Evolutionary conservation across 2,113 vertebrate species (phyloP).

Genomic region (Pseudorhombus dupliciocellatus): DNA sequence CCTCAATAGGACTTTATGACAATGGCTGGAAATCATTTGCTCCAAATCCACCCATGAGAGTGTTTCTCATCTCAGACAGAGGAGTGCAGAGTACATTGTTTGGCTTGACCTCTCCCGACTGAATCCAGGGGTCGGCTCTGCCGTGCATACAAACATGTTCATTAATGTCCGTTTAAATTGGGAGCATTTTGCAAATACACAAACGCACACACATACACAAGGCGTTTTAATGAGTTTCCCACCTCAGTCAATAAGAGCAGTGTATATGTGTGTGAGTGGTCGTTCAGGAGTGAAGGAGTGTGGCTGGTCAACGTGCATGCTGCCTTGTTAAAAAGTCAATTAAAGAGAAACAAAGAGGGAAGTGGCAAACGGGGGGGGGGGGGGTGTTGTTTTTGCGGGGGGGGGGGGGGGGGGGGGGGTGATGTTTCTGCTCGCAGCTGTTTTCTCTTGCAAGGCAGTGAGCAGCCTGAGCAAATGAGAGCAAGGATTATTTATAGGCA

Average conservation of each 20-base stretch:
- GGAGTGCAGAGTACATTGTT: conserved; percentile 47
- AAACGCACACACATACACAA: conserved; percentile 9
- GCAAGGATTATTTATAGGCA: conserved; percentile 55
- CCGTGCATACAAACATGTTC: conserved; percentile 62
- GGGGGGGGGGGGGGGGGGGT: conserved; percentile 18
- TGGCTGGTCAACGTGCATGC: conserved; percentile 68
- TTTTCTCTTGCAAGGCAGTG: conserved; percentile 48
- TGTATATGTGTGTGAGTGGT: conserved; percentile 37
- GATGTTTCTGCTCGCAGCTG: conserved; percentile 58
- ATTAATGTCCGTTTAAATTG: conserved; percentile 59
- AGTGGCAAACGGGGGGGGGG: neutral
- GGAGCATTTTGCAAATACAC: conserved; percentile 30
- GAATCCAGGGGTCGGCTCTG: conserved; percentile 29
- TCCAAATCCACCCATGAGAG: conserved; percentile 41
- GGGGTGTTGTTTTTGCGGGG: conserved; percentile 52
- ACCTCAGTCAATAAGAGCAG: conserved; percentile 40
- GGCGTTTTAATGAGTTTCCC: conserved; percentile 69
- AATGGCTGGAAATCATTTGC: conserved; percentile 49
- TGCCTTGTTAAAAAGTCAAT: conserved; percentile 82
- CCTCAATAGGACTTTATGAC: conserved; percentile 25
- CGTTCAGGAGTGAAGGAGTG: conserved; percentile 39
- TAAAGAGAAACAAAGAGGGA: conserved; percentile 75
- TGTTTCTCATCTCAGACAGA: conserved; percentile 48
- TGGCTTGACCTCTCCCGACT: conserved; percentile 53
- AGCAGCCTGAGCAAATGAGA: conserved; percentile 48